Conservation (phyloP, 2,797 vertebrate species). For the Acrossocheilus fasciatus region DNA sequence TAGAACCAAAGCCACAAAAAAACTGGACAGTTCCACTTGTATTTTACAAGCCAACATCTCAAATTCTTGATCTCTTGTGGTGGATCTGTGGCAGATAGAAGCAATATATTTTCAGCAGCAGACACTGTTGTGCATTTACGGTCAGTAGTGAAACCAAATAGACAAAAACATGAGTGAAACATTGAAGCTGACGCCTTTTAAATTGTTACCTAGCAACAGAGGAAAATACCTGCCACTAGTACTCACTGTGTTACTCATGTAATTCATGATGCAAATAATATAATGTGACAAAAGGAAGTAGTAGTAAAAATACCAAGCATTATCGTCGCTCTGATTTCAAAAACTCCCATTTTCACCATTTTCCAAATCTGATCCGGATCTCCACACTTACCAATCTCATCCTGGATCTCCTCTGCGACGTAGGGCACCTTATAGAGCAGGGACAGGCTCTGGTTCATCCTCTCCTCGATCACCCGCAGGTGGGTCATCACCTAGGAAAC, state of each 20-base stretch:
- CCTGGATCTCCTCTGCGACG: constrained; percentile 95
- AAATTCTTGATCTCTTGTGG: background rate
- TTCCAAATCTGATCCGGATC: background rate
- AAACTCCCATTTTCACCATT: background rate
- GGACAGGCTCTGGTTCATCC: constrained; percentile 97
- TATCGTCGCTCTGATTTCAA: background rate
- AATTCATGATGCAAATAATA: background rate
- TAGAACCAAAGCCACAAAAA: background rate
- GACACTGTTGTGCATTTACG: background rate
- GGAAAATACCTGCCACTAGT: background rate
- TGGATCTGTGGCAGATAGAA: background rate
- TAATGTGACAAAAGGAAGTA: background rate
- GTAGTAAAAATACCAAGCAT: background rate
- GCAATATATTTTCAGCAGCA: background rate
- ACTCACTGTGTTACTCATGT: background rate
- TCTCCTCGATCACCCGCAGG: constrained; percentile 95
- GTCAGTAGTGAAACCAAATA: constrained; percentile 5
- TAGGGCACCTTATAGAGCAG: constrained; percentile 97
- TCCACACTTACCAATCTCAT: constrained; percentile 85
- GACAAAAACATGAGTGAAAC: constrained; percentile 18
- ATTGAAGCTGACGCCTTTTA: background rate
- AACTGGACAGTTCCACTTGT: background rate
- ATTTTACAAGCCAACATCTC: background rate
- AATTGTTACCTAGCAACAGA: constrained; percentile 18
- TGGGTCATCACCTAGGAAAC: constrained; percentile 92